Base-by-base conservation (phyloP, 35 echinoderm and acorn worm genomes). In the Ophiothrix spiculata region DNA sequence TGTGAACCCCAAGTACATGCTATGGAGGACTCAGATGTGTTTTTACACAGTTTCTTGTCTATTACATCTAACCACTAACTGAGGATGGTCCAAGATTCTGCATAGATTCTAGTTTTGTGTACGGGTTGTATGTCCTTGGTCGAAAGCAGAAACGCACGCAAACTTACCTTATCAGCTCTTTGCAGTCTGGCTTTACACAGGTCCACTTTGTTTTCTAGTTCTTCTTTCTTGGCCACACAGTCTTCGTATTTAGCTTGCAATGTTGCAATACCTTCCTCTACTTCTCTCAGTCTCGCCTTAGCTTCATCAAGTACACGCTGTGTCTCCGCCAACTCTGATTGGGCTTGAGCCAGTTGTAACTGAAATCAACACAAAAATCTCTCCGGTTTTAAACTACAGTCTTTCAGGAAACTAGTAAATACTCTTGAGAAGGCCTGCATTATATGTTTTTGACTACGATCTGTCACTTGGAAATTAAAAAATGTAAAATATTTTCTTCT, bases 201-300 rank as follows among this genome's bases (percentile, higher is more conserved):
- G 1, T 94, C 92, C 75, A 54, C 45, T 89, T 99, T 99, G 46
- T 91, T 91, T 75, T 99, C 96, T 31, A 99, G 77, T 76, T 99
- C 96, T 77, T 99, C 89, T 54, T 99, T 99, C 92, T 94, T 99
- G 39, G 92, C 89, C 19, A 99, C 89, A 33, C 92, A 94, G 83
- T 99, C 96, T 35, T 94, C 89, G 36, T 99, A 99, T 38, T 99
- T 99, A 77, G 96, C 92, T 46, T 99, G 93, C 31, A 99, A 56
- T 45, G 96, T 99, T 19, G 96, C 96, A 35, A 99, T 99, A 39
- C 96, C 95, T 46, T 99, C 96, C 75, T 99, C 92, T 8, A 99
- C 96, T 40, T 99, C 96, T 14, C 89, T 37, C 35, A 94, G 90
- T 32, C 88, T 79, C 0, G 92, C 81, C 77, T 94, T 94, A 33